Base-by-base conservation (phyloP, 2,797 vertebrate species). In the Peromyscus aztecus region DNA sequence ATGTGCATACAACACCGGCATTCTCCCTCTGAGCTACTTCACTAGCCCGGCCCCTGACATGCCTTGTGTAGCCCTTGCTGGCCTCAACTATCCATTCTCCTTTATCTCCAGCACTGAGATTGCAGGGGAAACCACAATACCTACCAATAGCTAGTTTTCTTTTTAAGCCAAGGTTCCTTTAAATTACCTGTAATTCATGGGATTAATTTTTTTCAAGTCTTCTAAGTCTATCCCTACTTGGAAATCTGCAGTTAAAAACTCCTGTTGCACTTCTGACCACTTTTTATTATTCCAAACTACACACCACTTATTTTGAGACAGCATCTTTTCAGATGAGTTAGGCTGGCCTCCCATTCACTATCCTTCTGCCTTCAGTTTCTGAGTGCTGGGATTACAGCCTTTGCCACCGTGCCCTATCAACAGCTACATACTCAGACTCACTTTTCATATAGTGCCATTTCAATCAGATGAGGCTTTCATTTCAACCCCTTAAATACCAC, bases 241-340 rank as follows among this genome's bases (percentile, higher is more conserved):
- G 81, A 95, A 93, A 94, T 85, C 75, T 57, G 57, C 37, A 69
- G 52, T 61, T 94, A 96, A 89, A 95, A 95, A 89, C 21, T 77
- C 27, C 49, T 61, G 55, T 34, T 84, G 29, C 19, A 67, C 31
- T n/a, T 81, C 43, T 77, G 16, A 43, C 63, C 37, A 76, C 23
- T 83, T 43, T 91, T 91, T 75, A 6, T 65, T 43, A 43, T 73
- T 81, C 43, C 75, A 13, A 89, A 24, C 19, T 34, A 46, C 19
- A 89, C 27, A 55, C 13, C 24, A 40, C 52, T 31, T 40, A 6
- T 24, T 34, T 43, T 43, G 55, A 59, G 46, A 31, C 13, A 61
- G n/a, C n/a, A 40, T 7, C 71, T 77, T 34, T 90, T 23, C 23
- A 65, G 34, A 29, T 65, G 43, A 19, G 4, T 49, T n/a, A 78